These are phyloP conservation scores for Rhizomys pruinosus DNA, from an alignment of 2,113 vertebrate species.

Conservation along the genomic window DNA sequence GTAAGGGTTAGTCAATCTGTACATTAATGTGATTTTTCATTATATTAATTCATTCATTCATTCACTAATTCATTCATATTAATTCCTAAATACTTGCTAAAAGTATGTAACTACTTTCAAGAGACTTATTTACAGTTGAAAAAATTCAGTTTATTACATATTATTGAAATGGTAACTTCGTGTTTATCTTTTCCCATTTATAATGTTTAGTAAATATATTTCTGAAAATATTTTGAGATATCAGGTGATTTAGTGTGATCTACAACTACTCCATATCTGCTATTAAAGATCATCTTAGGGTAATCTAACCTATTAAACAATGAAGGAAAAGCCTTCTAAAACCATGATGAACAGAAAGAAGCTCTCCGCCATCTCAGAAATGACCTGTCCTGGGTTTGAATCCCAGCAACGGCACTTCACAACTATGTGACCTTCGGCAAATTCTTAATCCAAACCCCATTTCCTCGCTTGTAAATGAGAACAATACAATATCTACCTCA, in stretches of 20 bases:
- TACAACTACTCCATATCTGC: neutral
- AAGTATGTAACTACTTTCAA: neutral
- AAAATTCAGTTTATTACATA: conserved; percentile 2
- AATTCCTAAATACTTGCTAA: neutral
- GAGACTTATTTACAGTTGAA: neutral
- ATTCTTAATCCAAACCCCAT: neutral
- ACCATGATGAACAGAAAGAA: neutral
- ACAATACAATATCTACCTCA: neutral
- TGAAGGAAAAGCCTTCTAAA: neutral
- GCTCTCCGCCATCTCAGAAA: rapidly evolving
- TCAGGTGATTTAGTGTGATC: neutral
- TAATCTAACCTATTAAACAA: neutral
- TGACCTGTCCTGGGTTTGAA: neutral
- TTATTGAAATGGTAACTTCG: neutral
- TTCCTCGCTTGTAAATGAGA: neutral
- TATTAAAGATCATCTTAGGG: neutral
- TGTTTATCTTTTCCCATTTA: neutral
- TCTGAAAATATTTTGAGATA: neutral
- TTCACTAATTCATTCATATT: too few relatives aligned
- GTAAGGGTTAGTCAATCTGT: neutral
- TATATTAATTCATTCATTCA: too few relatives aligned
- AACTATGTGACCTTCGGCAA: neutral
- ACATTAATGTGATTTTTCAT: neutral
- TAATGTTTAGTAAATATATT: neutral
- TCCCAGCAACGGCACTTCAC: neutral